Base-by-base conservation (phyloP, 2,797 vertebrate genomes). In the Myotis planiceps region DNA sequence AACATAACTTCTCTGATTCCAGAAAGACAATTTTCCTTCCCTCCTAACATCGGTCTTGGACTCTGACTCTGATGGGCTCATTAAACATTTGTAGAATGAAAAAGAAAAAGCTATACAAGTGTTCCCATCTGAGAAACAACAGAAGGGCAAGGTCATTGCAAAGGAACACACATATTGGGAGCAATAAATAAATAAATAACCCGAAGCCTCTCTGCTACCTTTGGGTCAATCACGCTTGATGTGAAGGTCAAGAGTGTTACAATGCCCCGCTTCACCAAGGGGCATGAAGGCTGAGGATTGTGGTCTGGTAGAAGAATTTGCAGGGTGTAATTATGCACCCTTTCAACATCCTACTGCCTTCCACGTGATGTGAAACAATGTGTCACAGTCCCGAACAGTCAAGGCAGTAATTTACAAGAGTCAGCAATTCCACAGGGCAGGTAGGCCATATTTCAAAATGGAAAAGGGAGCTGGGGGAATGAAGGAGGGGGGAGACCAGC, bases 161-260 rank as follows among this genome's bases (percentile, higher is more conserved):
- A 80, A 89, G 68, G 80, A 96, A 92, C 72, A 71, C 51, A 27
- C 42, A 47, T 69, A 37, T 84, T 85, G 74, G 34, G 74, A 94
- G 78, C 32, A 76, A 95, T 58, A 95, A 94, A 92, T 75, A 97
- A 95, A 96, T 66, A 93, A 96, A 90, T 76, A 37, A 93, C 29
- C 29, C 9, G 27, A 92, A 92, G 51, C 39, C 49, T 37, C 39
- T 76, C 27, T 92, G 94, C 23, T 68, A 88, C 93, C 96, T 95
- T 96, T 88, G 96, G 95, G 95, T 98, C 96, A 95, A 95, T 97
- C 89, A 76, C 19, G 39, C 81, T 63, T 88, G 88, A 93, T 95
- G 63, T 88, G 89, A 97, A 98, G 96, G 97, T 96, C 96, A 98
- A 86, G 95, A 95, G 18, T 84, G 4, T 97, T 97, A 95, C 90